Percentiles rank a stretch among this genome's conserved stretches.
Evolutionary conservation across 1,140 invertebrate species (phyloP).

Genomic region (Drosophila santomea): DNA sequence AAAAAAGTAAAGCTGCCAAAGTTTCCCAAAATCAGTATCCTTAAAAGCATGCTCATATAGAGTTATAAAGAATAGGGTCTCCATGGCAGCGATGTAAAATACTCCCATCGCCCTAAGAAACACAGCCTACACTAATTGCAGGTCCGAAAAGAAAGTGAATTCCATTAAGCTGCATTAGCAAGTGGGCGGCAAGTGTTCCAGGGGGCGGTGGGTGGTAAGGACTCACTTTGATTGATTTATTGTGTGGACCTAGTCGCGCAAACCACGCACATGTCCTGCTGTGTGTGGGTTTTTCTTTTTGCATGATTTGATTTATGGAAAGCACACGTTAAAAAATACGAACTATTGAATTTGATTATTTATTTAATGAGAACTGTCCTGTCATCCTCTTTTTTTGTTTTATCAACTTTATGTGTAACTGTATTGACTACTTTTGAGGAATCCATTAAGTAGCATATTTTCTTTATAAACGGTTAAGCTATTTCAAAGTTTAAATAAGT

Average conservation of each 20-base stretch:
- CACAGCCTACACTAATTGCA: conserved; percentile 13
- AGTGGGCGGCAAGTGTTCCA: conserved; percentile 8
- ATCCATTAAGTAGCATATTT: no score
- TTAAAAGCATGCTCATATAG: conserved; percentile 13
- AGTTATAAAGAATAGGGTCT: background rate
- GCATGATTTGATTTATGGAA: conserved; percentile 44
- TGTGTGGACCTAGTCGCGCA: conserved; percentile 43
- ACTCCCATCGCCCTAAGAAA: conserved; percentile 18
- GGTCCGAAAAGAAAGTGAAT: conserved; percentile 16
- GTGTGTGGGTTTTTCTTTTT: conserved; percentile 16
- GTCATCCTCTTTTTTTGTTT: no score
- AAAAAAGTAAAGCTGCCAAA: conserved; percentile 16
- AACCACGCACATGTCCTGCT: conserved; percentile 27
- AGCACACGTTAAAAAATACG: conserved; percentile 13
- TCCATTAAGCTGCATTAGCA: conserved; percentile 42
- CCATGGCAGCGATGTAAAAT: conserved; percentile 4
- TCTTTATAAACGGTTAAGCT: no score
- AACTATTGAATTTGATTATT: no score
- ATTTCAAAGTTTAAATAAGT: no score
- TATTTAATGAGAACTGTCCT: no score
- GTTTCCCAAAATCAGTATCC: background rate
- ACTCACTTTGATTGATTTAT: conserved; percentile 52
- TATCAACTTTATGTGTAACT: no score
- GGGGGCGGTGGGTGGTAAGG: background rate
- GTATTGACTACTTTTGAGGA: no score